Conservation (phyloP, 2,888 invertebrate genomes). For the Hydraecia micacea region DNA sequence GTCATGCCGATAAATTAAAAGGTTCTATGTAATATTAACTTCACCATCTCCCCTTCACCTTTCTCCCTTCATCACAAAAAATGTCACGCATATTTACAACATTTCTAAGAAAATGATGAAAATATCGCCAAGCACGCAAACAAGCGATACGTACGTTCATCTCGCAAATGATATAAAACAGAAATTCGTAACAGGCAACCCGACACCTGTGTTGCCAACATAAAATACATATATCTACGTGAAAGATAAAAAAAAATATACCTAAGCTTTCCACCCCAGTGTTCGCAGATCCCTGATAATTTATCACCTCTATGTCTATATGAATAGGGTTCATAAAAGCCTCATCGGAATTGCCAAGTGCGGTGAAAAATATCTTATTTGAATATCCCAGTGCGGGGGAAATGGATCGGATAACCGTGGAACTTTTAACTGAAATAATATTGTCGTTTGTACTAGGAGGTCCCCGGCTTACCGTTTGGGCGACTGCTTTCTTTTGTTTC, state of each 20-base stretch:
- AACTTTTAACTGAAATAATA: constrained; percentile 87
- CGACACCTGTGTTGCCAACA: constrained; percentile 69
- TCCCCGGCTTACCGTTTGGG: constrained; percentile 62
- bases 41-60: constrained; percentile 15
- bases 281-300: constrained; percentile 69
- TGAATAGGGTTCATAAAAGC: constrained; percentile 75
- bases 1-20: constrained; percentile 47
- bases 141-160: constrained; percentile 63
- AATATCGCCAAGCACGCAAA: constrained; percentile 52
- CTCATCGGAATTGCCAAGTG: constrained; percentile 72
- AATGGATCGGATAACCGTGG: constrained; percentile 82
- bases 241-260: constrained; percentile 72
- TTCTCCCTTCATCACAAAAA: constrained; percentile 45
- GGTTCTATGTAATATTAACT: constrained; percentile 38
- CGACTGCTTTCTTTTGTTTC: constrained; percentile 61
- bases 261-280: constrained; percentile 62
- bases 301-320: constrained; percentile 73
- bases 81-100: constrained; percentile 45
- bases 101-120: constrained; percentile 52
- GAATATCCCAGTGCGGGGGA: constrained; percentile 79
- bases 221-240: constrained; percentile 64
- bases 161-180: constrained; percentile 62
- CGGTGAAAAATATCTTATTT: constrained; percentile 82
- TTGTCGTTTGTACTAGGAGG: constrained; percentile 78
- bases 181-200: constrained; percentile 65